Evolutionary conservation across 2,888 invertebrate species (phyloP).

Genomic region (Venusia cambrica): DNA sequence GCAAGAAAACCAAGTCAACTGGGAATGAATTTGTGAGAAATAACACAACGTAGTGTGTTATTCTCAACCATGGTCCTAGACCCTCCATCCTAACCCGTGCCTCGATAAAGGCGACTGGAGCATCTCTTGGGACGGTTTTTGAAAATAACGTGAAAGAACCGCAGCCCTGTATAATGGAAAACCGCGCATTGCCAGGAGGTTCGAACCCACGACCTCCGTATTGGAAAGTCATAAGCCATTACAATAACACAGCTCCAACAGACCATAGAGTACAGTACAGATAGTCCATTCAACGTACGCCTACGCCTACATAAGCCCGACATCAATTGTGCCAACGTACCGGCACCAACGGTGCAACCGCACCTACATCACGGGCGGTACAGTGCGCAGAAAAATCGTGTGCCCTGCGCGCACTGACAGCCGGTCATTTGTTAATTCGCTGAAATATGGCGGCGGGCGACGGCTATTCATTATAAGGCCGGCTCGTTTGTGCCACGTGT

Average conservation of each 20-base stretch:
- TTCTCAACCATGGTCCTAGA: too few species aligned
- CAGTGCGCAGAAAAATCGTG: slow-evolving; percentile 77
- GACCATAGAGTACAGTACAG: slow-evolving; percentile 8
- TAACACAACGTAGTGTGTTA: too few species aligned
- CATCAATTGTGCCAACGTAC: slow-evolving; percentile 48
- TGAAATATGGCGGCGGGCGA: slow-evolving; percentile 77
- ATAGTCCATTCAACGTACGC: slow-evolving; percentile 17
- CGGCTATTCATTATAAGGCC: slow-evolving; percentile 78
- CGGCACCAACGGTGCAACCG: slow-evolving; percentile 50
- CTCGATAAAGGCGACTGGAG: too few species aligned
- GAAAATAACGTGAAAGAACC: too few species aligned
- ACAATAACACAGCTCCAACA: background rate
- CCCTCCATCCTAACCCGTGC: too few species aligned
- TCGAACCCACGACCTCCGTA: too few species aligned
- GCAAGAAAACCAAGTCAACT: background rate
- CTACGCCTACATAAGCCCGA: slow-evolving; percentile 42
- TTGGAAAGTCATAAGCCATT: too few species aligned
- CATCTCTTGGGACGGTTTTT: slow-evolving; percentile 1
- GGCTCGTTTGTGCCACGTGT: slow-evolving; percentile 76
- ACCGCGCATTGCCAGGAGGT: too few species aligned
- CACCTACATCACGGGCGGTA: slow-evolving; percentile 73
- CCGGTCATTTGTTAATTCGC: slow-evolving; percentile 78
- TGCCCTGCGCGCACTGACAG: slow-evolving; percentile 69
- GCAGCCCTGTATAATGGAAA: too few species aligned
- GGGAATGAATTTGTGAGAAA: background rate